A percentile compares a stretch with the other conserved stretches of the same genome.
These are phyloP conservation scores for Catamblyrhynchus diadema DNA, from an alignment of 2,797 vertebrate species.

Conservation along the genomic window DNA sequence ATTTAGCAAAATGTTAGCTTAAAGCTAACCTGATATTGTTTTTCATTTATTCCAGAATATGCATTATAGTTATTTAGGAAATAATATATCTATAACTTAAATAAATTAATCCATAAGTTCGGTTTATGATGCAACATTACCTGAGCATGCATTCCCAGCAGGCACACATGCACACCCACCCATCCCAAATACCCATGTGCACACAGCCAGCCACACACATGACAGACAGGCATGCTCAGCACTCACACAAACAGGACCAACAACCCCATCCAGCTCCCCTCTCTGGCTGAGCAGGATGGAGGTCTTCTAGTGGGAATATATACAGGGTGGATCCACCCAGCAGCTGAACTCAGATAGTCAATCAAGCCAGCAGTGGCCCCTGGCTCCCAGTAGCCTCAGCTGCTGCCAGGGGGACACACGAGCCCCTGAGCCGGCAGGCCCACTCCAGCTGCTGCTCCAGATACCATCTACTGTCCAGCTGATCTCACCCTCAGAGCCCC, in stretches of 20 bases:
- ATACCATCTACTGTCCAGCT: neutral
- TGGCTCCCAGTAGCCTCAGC: neutral
- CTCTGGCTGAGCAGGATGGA: neutral
- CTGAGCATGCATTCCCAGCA: neutral
- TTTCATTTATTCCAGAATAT: neutral
- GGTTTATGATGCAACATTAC: neutral
- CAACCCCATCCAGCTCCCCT: neutral
- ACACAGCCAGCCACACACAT: neutral
- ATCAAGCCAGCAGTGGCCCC: rapidly evolving
- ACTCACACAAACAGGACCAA: neutral
- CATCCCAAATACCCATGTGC: neutral
- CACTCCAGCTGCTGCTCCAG: neutral
- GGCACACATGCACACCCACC: neutral
- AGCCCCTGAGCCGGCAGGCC: neutral
- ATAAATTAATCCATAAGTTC: neutral
- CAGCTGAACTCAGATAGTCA: neutral
- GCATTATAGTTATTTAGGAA: neutral
- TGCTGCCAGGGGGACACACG: rapidly evolving
- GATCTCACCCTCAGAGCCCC: neutral
- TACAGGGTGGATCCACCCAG: too few relatives aligned
- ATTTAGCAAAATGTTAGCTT: neutral
- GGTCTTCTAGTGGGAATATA: neutral
- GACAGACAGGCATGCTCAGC: neutral
- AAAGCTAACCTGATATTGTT: neutral
- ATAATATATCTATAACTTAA: neutral